Conservation (phyloP, 2,113 vertebrate genomes). For the Haemorhous mexicanus region DNA sequence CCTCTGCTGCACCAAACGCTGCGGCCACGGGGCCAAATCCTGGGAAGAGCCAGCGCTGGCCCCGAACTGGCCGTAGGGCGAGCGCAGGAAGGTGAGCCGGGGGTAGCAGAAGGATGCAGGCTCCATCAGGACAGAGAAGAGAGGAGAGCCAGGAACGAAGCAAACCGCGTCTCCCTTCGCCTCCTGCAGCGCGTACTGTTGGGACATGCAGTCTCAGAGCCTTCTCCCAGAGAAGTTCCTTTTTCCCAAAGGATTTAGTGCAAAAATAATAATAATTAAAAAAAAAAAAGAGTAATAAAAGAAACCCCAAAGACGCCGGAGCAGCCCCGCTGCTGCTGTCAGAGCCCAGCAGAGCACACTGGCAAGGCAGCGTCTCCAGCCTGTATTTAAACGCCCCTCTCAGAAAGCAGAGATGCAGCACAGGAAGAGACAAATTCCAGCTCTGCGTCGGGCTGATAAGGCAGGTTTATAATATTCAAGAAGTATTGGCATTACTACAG, state of each 20-base stretch:
- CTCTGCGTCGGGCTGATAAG: slow-evolving; percentile 61
- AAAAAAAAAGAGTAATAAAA: not conserved
- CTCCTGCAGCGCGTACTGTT: slow-evolving; percentile 32
- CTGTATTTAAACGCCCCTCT: slow-evolving; percentile 62
- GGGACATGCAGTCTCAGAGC: slow-evolving; percentile 55
- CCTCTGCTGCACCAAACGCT: slow-evolving; percentile 33
- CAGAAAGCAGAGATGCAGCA: slow-evolving; percentile 61
- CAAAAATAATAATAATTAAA: not conserved
- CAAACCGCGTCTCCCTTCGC: slow-evolving; percentile 46
- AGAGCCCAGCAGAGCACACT: slow-evolving; percentile 45
- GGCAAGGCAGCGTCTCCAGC: slow-evolving; percentile 53
- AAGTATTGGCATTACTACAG: slow-evolving; percentile 59
- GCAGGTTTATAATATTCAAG: slow-evolving; percentile 68
- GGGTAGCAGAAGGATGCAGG: slow-evolving; percentile 46
- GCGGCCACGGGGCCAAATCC: slow-evolving; percentile 35
- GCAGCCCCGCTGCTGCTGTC: not conserved
- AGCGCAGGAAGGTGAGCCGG: slow-evolving; percentile 54
- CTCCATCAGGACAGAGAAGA: slow-evolving; percentile 53
- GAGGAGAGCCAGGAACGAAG: slow-evolving; percentile 51
- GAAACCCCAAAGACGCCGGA: not conserved
- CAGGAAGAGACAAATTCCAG: slow-evolving; percentile 67
- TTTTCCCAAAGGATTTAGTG: not conserved
- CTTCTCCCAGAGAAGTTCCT: not conserved
- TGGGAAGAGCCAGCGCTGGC: slow-evolving; percentile 1
- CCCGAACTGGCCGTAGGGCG: slow-evolving; percentile 32